Conservation (phyloP, 2,888 invertebrate genomes). For the Stenchaetothrips biformis region DNA sequence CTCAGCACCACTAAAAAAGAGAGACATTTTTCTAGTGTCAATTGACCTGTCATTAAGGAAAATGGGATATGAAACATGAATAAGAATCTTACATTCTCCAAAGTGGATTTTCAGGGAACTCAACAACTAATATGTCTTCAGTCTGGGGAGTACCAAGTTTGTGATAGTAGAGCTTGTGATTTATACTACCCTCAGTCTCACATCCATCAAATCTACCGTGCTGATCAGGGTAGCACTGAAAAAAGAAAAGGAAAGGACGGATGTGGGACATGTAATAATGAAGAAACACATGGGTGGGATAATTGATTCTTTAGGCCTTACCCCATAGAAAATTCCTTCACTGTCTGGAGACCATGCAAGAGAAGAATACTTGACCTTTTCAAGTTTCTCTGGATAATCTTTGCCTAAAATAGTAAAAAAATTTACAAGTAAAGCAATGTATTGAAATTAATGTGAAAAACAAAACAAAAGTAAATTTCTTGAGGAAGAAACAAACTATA, state of each 20-base stretch:
- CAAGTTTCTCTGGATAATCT: conserved; percentile 82
- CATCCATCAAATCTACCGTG: conserved; percentile 85
- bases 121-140: conserved; percentile 80
- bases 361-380: conserved; percentile 86
- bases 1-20: conserved; percentile 63
- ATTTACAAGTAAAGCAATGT: neutral
- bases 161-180: conserved; percentile 95
- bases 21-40: neutral
- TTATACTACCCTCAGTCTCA: conserved; percentile 77
- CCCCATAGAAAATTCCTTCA: conserved; percentile 89
- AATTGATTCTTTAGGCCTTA: conserved; percentile 43
- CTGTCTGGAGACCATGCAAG: conserved; percentile 95
- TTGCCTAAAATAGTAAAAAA: conserved; percentile 53
- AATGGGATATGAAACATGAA: conserved; percentile 31
- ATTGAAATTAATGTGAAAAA: conserved; percentile 1
- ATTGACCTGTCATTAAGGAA: conserved; percentile 36
- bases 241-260: conserved; percentile 33
- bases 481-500: conserved; percentile 27
- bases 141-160: conserved; percentile 76
- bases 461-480: conserved; percentile 32
- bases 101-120: conserved; percentile 86
- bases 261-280: neutral
- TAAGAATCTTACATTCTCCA: conserved; percentile 77
- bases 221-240: conserved; percentile 73
- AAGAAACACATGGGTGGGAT: neutral